A percentile compares a stretch with the other conserved stretches of the same genome.
These are phyloP conservation scores for Diarsia mendica DNA, from an alignment of 2,888 invertebrate genomes.

Conservation along the genomic window DNA sequence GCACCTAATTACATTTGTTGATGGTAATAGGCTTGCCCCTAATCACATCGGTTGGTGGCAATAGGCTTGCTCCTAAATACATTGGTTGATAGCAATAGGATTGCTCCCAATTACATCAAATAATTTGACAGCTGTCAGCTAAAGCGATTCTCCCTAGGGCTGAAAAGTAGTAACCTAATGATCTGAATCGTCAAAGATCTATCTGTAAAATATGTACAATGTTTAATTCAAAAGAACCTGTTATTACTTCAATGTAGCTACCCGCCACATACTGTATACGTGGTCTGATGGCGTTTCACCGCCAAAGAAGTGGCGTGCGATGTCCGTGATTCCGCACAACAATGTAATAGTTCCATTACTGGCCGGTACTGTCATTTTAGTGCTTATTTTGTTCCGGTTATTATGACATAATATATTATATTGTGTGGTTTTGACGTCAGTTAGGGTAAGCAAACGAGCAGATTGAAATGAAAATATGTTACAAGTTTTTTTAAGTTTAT, in stretches of 20 bases:
- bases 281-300: constrained; percentile 12
- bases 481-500: background rate
- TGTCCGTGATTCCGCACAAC: constrained; percentile 43
- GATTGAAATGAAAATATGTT: background rate
- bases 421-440: constrained; percentile 1
- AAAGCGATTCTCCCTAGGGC: too few species aligned
- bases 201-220: background rate
- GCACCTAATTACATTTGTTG: too few species aligned
- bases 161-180: too few species aligned
- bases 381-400: constrained; percentile 27
- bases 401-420: background rate
- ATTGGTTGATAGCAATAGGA: too few species aligned
- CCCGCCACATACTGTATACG: constrained; percentile 5
- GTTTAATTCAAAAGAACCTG: constrained; percentile 2
- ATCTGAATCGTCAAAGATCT: background rate
- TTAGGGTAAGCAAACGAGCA: background rate
- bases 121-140: too few species aligned
- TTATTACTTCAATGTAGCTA: constrained; percentile 1
- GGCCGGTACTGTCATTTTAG: constrained; percentile 34
- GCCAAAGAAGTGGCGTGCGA: constrained; percentile 37
- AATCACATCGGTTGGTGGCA: too few species aligned
- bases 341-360: constrained; percentile 32
- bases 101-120: too few species aligned
- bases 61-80: too few species aligned
- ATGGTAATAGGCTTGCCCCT: too few species aligned